These are phyloP conservation scores for Eristalinus aeneus DNA, from an alignment of 2,888 invertebrate species.

Conservation along the genomic window DNA sequence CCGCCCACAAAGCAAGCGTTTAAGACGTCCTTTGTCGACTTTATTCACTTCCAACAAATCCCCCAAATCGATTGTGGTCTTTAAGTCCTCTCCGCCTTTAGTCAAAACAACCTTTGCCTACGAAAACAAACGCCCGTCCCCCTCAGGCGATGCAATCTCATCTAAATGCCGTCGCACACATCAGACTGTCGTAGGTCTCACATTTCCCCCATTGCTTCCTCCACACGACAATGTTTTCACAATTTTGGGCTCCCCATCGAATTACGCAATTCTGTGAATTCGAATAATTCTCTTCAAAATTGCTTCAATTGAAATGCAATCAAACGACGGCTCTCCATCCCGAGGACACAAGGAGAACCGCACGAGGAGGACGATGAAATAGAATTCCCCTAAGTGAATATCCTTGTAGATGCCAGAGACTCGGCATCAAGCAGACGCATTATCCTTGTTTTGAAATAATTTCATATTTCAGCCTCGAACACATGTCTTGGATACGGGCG, in stretches of 20 bases:
- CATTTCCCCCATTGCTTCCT: neutral
- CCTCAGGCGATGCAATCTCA: neutral
- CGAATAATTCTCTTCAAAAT: slow-evolving; percentile 12
- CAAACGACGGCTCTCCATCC: neutral
- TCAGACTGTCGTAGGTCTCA: neutral
- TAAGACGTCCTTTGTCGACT: too few relatives aligned
- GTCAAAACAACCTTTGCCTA: too few relatives aligned
- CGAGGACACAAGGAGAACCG: neutral
- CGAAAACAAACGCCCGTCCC: neutral
- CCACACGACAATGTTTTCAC: neutral
- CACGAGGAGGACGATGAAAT: neutral
- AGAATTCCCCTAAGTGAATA: slow-evolving; percentile 39
- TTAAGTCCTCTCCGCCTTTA: too few relatives aligned
- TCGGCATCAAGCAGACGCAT: slow-evolving; percentile 17
- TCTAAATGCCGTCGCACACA: neutral
- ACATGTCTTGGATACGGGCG: neutral
- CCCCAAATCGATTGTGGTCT: too few relatives aligned
- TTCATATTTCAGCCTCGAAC: slow-evolving; percentile 20
- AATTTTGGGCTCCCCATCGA: neutral
- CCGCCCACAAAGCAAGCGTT: too few relatives aligned
- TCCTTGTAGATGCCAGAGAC: slow-evolving; percentile 12
- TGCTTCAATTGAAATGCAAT: slow-evolving; percentile 52
- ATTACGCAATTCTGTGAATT: slow-evolving; percentile 13
- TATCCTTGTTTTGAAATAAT: slow-evolving; percentile 47
- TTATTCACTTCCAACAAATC: too few relatives aligned